Percentiles rank a stretch among this genome's conserved stretches.
Evolutionary conservation across 2,797 vertebrate genomes (phyloP).

Genomic region (Benthosema pterotum): DNA sequence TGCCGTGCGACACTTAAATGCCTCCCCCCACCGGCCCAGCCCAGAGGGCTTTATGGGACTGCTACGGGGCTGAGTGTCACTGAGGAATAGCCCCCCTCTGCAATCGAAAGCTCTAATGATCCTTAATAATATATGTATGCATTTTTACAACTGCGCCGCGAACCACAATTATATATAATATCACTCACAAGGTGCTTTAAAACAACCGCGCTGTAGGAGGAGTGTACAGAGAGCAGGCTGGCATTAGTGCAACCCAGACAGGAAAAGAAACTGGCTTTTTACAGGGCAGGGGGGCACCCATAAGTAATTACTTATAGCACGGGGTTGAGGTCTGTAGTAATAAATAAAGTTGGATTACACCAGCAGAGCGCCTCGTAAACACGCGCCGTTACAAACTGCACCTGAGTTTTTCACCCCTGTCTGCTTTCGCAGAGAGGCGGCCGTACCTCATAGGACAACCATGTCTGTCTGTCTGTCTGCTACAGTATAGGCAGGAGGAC

Average conservation of each 20-base stretch:
- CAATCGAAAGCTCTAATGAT: constrained; percentile 71
- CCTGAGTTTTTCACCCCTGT: constrained; percentile 64
- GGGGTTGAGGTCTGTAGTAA: constrained; percentile 51
- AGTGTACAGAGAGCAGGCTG: constrained; percentile 56
- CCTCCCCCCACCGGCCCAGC: constrained; percentile 45
- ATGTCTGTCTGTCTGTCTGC: constrained; percentile 53
- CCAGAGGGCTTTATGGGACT: constrained; percentile 60
- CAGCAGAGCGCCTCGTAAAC: constrained; percentile 62
- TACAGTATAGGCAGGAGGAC: not conserved
- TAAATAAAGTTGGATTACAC: constrained; percentile 75
- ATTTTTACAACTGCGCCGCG: constrained; percentile 65
- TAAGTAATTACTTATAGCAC: constrained; percentile 66
- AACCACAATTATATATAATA: constrained; percentile 64
- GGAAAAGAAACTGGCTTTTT: constrained; percentile 71
- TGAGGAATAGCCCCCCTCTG: constrained; percentile 60
- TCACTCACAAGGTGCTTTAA: constrained; percentile 62
- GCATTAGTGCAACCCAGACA: constrained; percentile 63
- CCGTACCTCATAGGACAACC: constrained; percentile 62
- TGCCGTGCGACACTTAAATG: constrained; percentile 53
- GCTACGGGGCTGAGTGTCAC: constrained; percentile 67
- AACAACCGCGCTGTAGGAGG: constrained; percentile 50
- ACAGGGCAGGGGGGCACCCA: constrained; percentile 60
- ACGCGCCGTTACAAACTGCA: constrained; percentile 54
- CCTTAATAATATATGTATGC: constrained; percentile 62
- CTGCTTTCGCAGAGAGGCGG: constrained; percentile 34